These are phyloP conservation scores for Gymnosoma rotundatum DNA, from an alignment of 2,888 invertebrate genomes.

Conservation along the genomic window DNA sequence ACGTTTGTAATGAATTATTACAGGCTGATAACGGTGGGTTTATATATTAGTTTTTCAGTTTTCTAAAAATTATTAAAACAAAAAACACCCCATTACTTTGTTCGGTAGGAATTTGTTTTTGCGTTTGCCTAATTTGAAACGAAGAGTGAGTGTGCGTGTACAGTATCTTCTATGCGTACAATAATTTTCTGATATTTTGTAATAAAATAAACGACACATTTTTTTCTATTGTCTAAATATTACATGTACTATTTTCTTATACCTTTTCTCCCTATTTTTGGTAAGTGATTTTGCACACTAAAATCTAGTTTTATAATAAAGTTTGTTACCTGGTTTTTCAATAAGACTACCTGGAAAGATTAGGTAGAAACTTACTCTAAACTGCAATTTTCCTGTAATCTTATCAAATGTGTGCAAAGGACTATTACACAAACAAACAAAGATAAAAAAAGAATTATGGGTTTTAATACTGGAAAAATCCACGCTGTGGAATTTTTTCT, in stretches of 20 bases:
- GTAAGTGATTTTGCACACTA: conserved; percentile 11
- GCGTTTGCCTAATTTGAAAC: too few species aligned
- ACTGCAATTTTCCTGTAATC: background rate
- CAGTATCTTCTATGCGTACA: too few species aligned
- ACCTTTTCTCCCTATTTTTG: background rate
- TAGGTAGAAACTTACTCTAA: background rate
- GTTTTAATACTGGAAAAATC: background rate
- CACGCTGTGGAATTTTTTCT: background rate
- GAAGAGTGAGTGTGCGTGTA: too few species aligned
- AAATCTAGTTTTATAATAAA: conserved; percentile 13
- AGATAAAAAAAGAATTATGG: background rate
- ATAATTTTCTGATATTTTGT: background rate
- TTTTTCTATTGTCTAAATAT: conserved; percentile 42
- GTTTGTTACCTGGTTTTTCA: conserved; percentile 46
- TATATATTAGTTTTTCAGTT: conserved; percentile 70
- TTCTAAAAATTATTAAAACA: too few species aligned
- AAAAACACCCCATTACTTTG: too few species aligned
- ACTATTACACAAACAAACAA: background rate
- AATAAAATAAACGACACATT: conserved; percentile 31
- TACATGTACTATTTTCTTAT: background rate
- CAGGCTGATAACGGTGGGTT: conserved; percentile 33
- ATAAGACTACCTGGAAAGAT: conserved; percentile 69
- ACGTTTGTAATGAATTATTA: conserved; percentile 74
- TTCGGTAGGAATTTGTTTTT: too few species aligned
- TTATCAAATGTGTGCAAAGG: background rate